Evolutionary conservation across 2,113 vertebrate genomes (phyloP), one percentile per base, ranked within the genome.

Genomic region (Triplophysa dalaica): DNA sequence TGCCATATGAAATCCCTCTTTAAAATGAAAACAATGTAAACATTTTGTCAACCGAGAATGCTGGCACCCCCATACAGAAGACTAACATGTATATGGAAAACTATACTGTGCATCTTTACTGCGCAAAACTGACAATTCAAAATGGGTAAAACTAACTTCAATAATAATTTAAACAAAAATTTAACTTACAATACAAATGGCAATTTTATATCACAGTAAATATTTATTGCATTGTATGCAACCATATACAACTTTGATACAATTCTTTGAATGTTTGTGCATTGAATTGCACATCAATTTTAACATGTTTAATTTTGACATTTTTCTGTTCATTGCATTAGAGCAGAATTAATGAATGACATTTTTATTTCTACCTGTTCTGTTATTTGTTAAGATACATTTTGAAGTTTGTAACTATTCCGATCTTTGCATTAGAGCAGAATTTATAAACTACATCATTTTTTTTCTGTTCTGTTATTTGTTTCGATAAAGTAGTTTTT

Each of bases 11-110:
- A 64, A 10, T 26, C 61, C 63, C 52, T 75, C 50, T 67, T 75
- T 75, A 66, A 81, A 80, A 67, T 80, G 62, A 75, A 80, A 72
- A 80, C 79, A 61, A 50, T 67, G 79, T 60, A 67, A 75, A 80
- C 62, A 81, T 66, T 67, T 62, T 29, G 70, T 67, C 26, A 12
- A 43, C 38, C 50, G n/a, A 67, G 38, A 16, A 8, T 13, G 70
- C 24, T 10, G 17, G 38, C 11, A 65, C 8, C 29, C 38, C 78
- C 70, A 80, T 66, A 79, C 2, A 60, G 56, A 43, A 38, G 13
- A 54, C 63, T 48, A n/a, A n/a, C n/a, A n/a, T n/a, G n/a, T 58
- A 48, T 45, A 60, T 26, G 52, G 70, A 64, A 33, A 43, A 24
- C 33, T 38, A 38, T 38, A 38, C 33, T 38, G 33, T 38, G 33